Evolutionary conservation across 2,888 invertebrate genomes (phyloP), one percentile per base, ranked within the genome.

Genomic region (Teleogryllus oceanicus): DNA sequence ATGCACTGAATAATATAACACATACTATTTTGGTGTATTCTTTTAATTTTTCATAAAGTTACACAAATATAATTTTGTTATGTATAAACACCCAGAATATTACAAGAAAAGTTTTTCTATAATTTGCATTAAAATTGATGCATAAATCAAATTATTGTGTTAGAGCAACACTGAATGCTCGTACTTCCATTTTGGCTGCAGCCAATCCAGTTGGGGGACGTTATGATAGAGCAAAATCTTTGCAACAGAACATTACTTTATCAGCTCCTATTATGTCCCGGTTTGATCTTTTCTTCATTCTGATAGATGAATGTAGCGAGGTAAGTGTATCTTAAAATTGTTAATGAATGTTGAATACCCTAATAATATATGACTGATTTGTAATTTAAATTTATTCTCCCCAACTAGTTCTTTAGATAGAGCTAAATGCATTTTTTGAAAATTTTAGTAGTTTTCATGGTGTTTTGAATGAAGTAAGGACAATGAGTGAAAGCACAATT

Each of bases 251-350:
- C 87, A 94, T 99, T 2, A 91, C 93, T 0, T 88, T 99, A 20
- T 94, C 96, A 0, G 97, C 99, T 0, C 99, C 99, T 0, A 98
- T 99, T 85, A 98, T 99, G 98, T 99, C 99, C 0, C 92, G 99
- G 84, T 99, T 99, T 87, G 99, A 99, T 88, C 89, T 99, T 20
- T 99, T 99, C 89, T 99, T 99, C 88, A 96, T 99, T 83, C 90
- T 99, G 2, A 95, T 99, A 2, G 99, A 99, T 86, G 99, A 99
- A 86, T 96, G 96, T 85, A 96, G 96, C 86, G 96, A 96, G 88
- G 93, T 91, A 83, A 82, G 82, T 83, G 11, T 18, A 20, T 16
- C 2, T 20, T 74, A 20, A n/a, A 5, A 74, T 8, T n/a, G 5
- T n/a, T 74, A 74, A n/a, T 74, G 18, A n/a, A 10, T 74, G 8